These are phyloP conservation scores for Lobophora halterata DNA, from an alignment of 2,888 invertebrate species.

Conservation along the genomic window DNA sequence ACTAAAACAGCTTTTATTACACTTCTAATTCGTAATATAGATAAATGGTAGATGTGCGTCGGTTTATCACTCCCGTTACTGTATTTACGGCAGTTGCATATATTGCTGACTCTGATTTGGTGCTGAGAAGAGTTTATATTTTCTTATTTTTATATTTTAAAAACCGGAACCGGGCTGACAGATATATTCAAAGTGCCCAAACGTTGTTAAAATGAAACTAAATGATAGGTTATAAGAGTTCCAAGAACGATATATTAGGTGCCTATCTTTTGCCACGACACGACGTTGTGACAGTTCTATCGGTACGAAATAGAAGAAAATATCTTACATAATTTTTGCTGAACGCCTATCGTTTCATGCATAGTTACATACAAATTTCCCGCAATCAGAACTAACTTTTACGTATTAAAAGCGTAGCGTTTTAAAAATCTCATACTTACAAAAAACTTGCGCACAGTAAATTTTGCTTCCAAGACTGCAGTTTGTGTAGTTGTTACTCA, in stretches of 20 bases:
- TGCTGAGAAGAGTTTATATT: conserved; percentile 2
- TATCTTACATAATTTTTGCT: too few species aligned
- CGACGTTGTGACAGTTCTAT: too few species aligned
- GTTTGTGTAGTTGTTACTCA: conserved; percentile 13
- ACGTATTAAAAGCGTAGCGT: conserved; percentile 21
- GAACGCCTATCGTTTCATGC: too few species aligned
- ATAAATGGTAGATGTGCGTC: conserved; percentile 23
- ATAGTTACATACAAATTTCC: conserved; percentile 1
- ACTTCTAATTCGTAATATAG: conserved; percentile 25
- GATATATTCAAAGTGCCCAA: too few species aligned
- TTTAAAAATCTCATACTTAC: conserved; percentile 19
- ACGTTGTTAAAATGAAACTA: too few species aligned
- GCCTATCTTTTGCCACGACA: too few species aligned
- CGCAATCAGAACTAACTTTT: conserved; percentile 20
- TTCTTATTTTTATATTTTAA: conserved; percentile 4
- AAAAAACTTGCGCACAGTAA: conserved; percentile 15
- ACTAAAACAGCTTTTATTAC: conserved; percentile 24
- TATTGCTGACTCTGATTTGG: conserved; percentile 15
- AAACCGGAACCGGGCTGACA: too few species aligned
- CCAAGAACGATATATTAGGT: too few species aligned
- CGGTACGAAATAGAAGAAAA: too few species aligned
- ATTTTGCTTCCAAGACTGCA: conserved; percentile 11
- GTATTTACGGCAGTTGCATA: conserved; percentile 17
- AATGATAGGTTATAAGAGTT: too few species aligned
- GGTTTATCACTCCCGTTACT: conserved; percentile 20